Conservation (phyloP, 2,113 vertebrate genomes). For the Aegithalos caudatus region DNA sequence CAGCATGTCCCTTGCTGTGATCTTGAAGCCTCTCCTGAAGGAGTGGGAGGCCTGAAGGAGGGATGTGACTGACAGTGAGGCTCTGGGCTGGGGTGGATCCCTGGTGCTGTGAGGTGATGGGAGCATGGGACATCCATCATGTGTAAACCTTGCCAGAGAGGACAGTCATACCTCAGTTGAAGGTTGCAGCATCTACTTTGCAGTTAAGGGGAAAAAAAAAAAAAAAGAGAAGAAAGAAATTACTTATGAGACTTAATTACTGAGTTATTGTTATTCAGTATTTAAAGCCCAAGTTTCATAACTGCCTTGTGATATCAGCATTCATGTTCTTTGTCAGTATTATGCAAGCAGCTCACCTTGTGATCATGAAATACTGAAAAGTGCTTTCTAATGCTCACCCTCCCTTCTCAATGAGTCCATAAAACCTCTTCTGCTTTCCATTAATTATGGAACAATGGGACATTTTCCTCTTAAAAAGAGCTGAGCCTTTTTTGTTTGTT, state of each 20-base stretch:
- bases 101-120: not conserved
- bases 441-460: constrained; percentile 7
- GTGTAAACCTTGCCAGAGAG: not conserved
- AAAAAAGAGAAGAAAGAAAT: not conserved
- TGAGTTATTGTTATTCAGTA: constrained; percentile 2
- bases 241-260: not conserved
- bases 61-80: accelerated
- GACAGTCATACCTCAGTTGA: not conserved
- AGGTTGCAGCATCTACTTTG: not conserved
- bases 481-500: not conserved
- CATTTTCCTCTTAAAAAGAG: not conserved
- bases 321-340: not conserved
- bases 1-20: not conserved
- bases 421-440: constrained; percentile 9
- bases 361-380: constrained; percentile 24
- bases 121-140: not conserved
- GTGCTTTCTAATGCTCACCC: constrained; percentile 6
- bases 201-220: not conserved
- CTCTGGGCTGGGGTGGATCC: not conserved
- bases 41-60: not conserved
- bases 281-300: constrained; percentile 42
- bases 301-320: constrained; percentile 14
- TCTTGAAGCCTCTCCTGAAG: not conserved
- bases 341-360: constrained; percentile 59
- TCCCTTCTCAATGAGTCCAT: not conserved